Base-by-base conservation (phyloP, 53 echinoderm and acorn worm species). In the Pentamera pediparva region DNA sequence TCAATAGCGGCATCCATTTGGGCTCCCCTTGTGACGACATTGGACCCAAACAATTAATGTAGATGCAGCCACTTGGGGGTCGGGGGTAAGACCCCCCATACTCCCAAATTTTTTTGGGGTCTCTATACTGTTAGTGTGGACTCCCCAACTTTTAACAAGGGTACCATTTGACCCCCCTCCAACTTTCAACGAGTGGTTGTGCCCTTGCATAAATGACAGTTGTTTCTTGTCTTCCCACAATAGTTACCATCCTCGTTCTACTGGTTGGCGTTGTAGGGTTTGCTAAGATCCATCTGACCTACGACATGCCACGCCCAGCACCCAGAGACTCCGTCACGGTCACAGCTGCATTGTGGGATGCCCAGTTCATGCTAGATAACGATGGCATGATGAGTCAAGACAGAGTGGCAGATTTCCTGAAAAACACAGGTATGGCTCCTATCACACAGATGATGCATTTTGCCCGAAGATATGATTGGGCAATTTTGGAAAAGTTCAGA, bases 301-400 rank as follows among this genome's bases (percentile, higher is more conserved):
- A 40, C 24, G 45, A 28, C 18, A 47, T 62, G 62, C 48, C 45
- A 10, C 77, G 49, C 15, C 73, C 73, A 28, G 32, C 55, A 10
- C 58, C 60, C 2, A 11, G 4, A 4, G 54, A 36, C 17, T 54
- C 73, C 32, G 33, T 10, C 17, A 50, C 73, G 3, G 20, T 53
- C 22, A 72, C 73, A 19, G 73, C 35, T 3, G 11, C 88, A 35
- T 79, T 96, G 3, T 96, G 87, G 87, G 79, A 87, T 0, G 80
- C 84, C 27, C 90, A 90, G 56, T 96, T 88, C 67, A 80, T 91
- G 85, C 82, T 91, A 22, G 96, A 96, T 59, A 91, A 96, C 56
- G 50, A 85, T 4, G 96, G 96, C 13, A 82, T 85, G 86, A 90
- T 81, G 9, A 96, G 88, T 77, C 90, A 85, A 67, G 91, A 96